phyloP scores from a whole-genome alignment of 1,140 invertebrate genomes.

The Chlorops oryzae region DNA sequence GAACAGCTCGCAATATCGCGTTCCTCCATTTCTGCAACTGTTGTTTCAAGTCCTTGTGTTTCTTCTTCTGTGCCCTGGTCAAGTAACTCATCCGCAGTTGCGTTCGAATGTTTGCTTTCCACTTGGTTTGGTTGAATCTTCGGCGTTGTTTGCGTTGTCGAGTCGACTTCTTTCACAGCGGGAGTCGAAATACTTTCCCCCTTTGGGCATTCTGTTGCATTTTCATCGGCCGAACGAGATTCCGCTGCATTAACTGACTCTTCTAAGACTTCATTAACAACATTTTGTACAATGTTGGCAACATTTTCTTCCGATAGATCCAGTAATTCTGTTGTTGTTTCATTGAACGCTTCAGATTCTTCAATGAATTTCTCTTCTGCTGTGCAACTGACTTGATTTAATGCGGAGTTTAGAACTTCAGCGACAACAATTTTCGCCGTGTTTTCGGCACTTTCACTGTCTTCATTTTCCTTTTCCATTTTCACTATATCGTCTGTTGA shows the following conservation, averaged over 20 bases:
- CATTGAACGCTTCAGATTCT: background rate
- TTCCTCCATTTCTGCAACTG: slow-evolving; percentile 4
- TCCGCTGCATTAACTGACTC: slow-evolving; percentile 30
- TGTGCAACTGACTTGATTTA: slow-evolving; percentile 17
- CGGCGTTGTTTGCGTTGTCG: slow-evolving; percentile 41
- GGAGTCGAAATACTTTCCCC: no score
- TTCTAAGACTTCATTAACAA: slow-evolving; percentile 33
- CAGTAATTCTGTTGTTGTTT: slow-evolving; percentile 6
- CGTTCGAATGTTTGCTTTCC: background rate
- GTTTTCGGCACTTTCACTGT: no score
- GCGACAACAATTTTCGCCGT: slow-evolving; percentile 32
- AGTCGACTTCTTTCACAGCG: slow-evolving; percentile 36
- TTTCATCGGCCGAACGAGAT: no score
- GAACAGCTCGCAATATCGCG: no score
- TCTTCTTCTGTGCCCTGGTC: slow-evolving; percentile 11
- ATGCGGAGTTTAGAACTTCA: slow-evolving; percentile 35
- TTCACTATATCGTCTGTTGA: background rate
- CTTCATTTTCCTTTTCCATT: slow-evolving; percentile 18
- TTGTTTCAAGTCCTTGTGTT: no score
- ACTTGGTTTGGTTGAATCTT: slow-evolving; percentile 30
- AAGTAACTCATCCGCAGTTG: background rate
- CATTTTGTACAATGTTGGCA: slow-evolving; percentile 34
- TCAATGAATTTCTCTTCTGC: background rate
- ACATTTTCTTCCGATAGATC: slow-evolving; percentile 21
- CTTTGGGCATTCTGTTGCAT: no score